Evolutionary conservation across 1,140 invertebrate genomes (phyloP).

Genomic region (Meloidogyne hapla): DNA sequence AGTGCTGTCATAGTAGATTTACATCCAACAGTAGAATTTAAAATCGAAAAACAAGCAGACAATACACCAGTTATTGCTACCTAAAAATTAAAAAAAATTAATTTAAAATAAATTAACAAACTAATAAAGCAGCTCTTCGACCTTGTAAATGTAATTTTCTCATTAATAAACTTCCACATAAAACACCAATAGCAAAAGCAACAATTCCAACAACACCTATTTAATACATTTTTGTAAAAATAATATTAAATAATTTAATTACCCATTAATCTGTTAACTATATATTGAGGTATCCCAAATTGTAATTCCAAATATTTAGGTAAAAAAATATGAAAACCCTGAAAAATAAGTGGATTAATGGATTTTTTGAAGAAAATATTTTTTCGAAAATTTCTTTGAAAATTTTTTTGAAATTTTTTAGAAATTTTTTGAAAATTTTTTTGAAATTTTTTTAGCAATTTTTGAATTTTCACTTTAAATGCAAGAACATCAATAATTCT

Average conservation of each 20-base stretch:
- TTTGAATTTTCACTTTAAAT: constrained; percentile 43
- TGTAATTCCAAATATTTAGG: constrained; percentile 64
- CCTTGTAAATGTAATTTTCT: constrained; percentile 53
- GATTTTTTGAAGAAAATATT: too few relatives aligned
- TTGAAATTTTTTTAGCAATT: background rate
- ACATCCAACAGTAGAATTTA: constrained; percentile 57
- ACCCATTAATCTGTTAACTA: constrained; percentile 62
- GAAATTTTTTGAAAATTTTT: too few relatives aligned
- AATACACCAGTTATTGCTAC: constrained; percentile 29
- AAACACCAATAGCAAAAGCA: constrained; percentile 56
- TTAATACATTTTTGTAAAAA: too few relatives aligned
- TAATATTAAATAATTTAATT: constrained; percentile 3
- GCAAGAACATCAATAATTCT: constrained; percentile 59
- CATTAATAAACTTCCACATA: constrained; percentile 49
- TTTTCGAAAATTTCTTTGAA: too few relatives aligned
- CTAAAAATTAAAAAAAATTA: background rate
- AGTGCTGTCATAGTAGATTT: constrained; percentile 53
- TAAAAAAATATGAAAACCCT: constrained; percentile 61
- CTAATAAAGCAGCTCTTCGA: constrained; percentile 53
- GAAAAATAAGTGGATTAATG: too few relatives aligned
- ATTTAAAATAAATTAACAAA: constrained; percentile 15
- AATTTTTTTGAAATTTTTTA: too few relatives aligned
- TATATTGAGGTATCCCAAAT: constrained; percentile 62
- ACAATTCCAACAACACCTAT: constrained; percentile 59
- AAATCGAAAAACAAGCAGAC: constrained; percentile 50